Conservation (phyloP, 2,888 invertebrate genomes). For the Petrolisthes cinctipes region DNA sequence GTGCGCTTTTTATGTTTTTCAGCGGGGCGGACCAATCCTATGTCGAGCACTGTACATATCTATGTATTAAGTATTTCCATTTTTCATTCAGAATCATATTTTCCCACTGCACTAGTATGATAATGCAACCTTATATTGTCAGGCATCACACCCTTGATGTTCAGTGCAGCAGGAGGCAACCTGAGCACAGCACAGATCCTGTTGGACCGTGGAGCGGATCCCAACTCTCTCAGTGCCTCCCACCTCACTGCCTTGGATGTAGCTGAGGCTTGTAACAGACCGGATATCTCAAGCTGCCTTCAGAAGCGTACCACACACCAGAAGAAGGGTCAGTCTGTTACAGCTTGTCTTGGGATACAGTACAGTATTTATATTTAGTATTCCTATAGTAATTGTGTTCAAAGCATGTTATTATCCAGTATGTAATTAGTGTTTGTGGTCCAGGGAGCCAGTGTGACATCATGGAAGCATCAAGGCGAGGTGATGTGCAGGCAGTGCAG, state of each 20-base stretch:
- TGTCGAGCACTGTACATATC: too few species aligned
- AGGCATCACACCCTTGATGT: slow-evolving; percentile 70
- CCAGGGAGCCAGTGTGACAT: slow-evolving; percentile 42
- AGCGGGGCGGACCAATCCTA: too few species aligned
- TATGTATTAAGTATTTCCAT: too few species aligned
- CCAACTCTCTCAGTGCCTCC: slow-evolving; percentile 69
- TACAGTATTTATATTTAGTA: too few species aligned
- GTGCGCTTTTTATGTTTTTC: too few species aligned
- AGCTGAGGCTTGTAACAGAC: slow-evolving; percentile 66
- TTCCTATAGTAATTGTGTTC: too few species aligned
- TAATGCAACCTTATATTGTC: slow-evolving; percentile 48
- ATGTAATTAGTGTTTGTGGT: neutral
- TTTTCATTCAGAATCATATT: neutral
- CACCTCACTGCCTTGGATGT: slow-evolving; percentile 70
- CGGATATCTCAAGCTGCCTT: slow-evolving; percentile 47
- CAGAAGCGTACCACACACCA: slow-evolving; percentile 32
- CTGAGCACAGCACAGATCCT: slow-evolving; percentile 70
- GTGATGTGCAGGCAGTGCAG: slow-evolving; percentile 34
- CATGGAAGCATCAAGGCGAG: slow-evolving; percentile 49
- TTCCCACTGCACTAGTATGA: neutral
- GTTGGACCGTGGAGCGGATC: slow-evolving; percentile 70
- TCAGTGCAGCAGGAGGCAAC: slow-evolving; percentile 70
- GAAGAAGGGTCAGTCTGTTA: slow-evolving; percentile 59
- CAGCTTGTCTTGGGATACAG: neutral
- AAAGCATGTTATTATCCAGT: too few species aligned